Evolutionary conservation across 2,888 invertebrate genomes (phyloP), one percentile per base, ranked within the genome.

Genomic region (Mamestra brassicae): DNA sequence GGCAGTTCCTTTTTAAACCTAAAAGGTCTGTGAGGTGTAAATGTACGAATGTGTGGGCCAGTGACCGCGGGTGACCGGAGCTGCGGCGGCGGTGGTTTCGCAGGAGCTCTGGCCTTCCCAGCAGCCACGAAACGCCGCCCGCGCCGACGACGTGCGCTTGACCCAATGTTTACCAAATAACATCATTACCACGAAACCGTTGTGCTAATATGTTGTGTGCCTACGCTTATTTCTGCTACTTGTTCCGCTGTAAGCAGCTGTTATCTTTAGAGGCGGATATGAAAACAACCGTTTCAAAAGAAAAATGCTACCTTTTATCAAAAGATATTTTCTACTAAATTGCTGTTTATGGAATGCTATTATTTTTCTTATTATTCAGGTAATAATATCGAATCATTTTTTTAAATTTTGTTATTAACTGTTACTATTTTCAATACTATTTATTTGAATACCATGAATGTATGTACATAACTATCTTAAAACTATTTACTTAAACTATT

Each of bases 11-110:
- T n/a, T 11, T 36, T 55, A 72, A 62, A 17, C 2, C 5, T 17
- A 78, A 52, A 73, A 17, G 61, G 15, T n/a, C 5, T 34, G 55
- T 67, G 36, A 54, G 65, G 54, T 74, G 68, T 54, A 69, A 74
- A 79, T 71, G 71, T 79, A 71, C 61, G 26, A 74, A 80, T 73
- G 74, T 69, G 80, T 70, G 71, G 86, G 80, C 86, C 84, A 87
- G 80, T 87, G 89, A 87, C 88, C 87, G 86, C 62, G 68, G 74
- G 71, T 83, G 86, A 83, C 84, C 86, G 80, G 75, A 58, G 70
- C 74, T 42, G 57, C 55, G 42, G 8, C 42, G 42, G 8, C 4
- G 42, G 42, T 5, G 42, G 1, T 26, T 26, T 4, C 4, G 64
- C 74, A 47, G 68, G 50, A 63, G 64, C 85, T 71, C 68, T 63